Conservation (phyloP, 2,888 invertebrate species). For the Parasteatoda lunata region DNA sequence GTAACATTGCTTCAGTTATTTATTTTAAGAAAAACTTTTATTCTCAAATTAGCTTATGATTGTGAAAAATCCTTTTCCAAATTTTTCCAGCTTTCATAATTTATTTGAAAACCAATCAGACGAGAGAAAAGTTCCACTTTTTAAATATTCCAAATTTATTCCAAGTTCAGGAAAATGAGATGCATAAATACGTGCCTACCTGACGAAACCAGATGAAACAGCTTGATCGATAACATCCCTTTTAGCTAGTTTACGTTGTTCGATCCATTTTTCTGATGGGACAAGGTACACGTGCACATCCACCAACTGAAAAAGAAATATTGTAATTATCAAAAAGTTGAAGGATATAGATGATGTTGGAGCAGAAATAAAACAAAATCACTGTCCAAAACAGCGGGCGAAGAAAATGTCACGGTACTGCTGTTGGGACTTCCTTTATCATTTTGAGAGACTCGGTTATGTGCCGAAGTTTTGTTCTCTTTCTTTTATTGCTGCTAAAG, state of each 20-base stretch:
- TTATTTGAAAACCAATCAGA: background rate
- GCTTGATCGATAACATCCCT: conserved; percentile 60
- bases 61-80: too few species aligned
- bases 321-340: conserved; percentile 15
- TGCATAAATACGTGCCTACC: conserved; percentile 33
- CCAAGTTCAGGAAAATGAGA: background rate
- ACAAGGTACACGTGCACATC: conserved; percentile 66
- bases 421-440: too few species aligned
- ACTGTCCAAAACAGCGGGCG: too few species aligned
- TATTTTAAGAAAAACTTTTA: too few species aligned
- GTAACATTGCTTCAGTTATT: too few species aligned
- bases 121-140: background rate
- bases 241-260: conserved; percentile 58
- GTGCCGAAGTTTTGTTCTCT: too few species aligned
- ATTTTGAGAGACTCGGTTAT: too few species aligned
- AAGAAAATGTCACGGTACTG: too few species aligned
- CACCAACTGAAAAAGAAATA: conserved; percentile 49
- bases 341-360: conserved; percentile 10
- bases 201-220: conserved; percentile 64
- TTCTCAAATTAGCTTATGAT: too few species aligned
- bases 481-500: too few species aligned
- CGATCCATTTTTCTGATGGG: conserved; percentile 71
- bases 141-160: background rate
- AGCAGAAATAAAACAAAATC: background rate
- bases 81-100: too few species aligned